A percentile compares a stretch with the other conserved stretches of the same genome.
Conservation (phyloP, 2,888 invertebrate genomes). For the Eristalinus sepulchralis region DNA sequence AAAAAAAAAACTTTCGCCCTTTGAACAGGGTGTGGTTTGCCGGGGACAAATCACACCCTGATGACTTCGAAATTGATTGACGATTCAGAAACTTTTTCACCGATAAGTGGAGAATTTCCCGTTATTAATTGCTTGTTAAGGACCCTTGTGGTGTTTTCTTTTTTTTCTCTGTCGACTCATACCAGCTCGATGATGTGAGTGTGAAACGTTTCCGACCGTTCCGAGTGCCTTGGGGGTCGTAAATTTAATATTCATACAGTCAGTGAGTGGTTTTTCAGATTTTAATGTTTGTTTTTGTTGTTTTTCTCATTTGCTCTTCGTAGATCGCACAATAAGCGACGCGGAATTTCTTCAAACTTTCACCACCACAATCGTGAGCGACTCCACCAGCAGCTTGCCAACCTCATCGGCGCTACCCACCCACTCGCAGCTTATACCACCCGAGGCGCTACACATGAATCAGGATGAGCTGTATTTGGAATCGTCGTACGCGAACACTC, state of each 20-base stretch:
- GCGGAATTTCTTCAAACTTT: conserved; percentile 73
- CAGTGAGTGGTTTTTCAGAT: not conserved
- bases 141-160: not conserved
- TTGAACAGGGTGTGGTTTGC: not conserved
- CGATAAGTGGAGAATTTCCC: conserved; percentile 27
- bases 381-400: conserved; percentile 48
- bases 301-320: conserved; percentile 59
- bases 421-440: conserved; percentile 72
- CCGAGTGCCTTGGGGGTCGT: not conserved
- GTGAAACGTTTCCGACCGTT: not conserved
- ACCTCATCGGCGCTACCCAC: conserved; percentile 68
- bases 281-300: conserved; percentile 13
- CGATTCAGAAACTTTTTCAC: conserved; percentile 46
- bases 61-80: conserved; percentile 60
- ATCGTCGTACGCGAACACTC: conserved; percentile 72
- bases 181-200: not conserved
- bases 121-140: conserved; percentile 63
- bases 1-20: conserved; percentile 17
- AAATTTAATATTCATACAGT: not conserved
- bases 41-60: conserved; percentile 53
- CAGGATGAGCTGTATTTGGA: conserved; percentile 77
- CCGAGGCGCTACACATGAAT: conserved; percentile 74
- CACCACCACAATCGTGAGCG: conserved; percentile 62
- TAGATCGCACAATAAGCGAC: conserved; percentile 76
- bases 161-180: conserved; percentile 11